phyloP scores from a whole-genome alignment of 2,797 vertebrate species.

The Sebastes iracundus region DNA sequence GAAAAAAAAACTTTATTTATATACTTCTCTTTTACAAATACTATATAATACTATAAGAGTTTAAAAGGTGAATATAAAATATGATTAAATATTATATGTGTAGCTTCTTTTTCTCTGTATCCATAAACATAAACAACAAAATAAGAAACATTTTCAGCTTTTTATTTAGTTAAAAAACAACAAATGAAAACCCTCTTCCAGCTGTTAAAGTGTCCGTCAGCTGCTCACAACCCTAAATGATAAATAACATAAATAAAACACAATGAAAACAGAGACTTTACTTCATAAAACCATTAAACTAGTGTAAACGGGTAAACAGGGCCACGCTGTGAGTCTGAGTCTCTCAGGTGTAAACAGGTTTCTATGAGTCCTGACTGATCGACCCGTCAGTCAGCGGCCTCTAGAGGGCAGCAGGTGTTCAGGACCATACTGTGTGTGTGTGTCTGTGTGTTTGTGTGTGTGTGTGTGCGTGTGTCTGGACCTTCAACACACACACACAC shows the following conservation, averaged over 20 bases:
- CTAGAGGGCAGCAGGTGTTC: conserved; percentile 53
- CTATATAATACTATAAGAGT: no score
- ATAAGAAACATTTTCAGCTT: no score
- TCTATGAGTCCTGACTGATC: background rate
- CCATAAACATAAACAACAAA: no score
- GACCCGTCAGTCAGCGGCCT: conserved; percentile 20
- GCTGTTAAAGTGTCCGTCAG: background rate
- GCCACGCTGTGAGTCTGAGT: background rate
- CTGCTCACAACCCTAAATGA: background rate
- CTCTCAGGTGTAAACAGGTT: background rate
- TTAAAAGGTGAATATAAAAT: no score
- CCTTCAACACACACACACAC: background rate
- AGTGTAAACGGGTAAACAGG: background rate
- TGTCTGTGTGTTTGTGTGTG: no score
- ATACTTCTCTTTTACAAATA: no score
- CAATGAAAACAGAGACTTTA: background rate
- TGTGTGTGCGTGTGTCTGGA: background rate
- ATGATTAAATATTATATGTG: no score
- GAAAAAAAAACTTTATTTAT: no score
- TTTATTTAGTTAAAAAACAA: background rate
- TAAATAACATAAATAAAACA: background rate
- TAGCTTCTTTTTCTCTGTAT: no score
- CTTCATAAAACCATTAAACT: background rate
- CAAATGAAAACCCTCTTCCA: background rate
- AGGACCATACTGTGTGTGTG: background rate